phyloP scores from a whole-genome alignment of 2,113 vertebrate genomes.

The Misgurnus mizolepis region DNA sequence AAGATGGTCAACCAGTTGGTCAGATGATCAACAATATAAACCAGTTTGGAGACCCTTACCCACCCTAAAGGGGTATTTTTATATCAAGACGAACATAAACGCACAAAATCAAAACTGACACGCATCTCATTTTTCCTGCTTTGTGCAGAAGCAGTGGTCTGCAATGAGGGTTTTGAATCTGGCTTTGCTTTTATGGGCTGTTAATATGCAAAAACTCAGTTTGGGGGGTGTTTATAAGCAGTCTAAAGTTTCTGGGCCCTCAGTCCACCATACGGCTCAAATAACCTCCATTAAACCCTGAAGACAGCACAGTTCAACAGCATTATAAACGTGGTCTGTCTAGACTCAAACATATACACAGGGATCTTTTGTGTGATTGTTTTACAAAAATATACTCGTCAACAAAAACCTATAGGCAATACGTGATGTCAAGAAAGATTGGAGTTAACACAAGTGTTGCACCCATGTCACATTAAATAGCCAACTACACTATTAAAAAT shows the following conservation, averaged over 20 bases:
- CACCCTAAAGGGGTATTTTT: too few species aligned
- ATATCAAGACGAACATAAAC: too few species aligned
- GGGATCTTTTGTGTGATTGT: constrained; percentile 3
- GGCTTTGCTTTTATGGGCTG: neutral
- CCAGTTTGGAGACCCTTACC: too few species aligned
- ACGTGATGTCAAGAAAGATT: neutral
- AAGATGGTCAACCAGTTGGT: too few species aligned
- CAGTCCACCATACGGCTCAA: neutral
- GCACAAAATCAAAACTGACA: too few species aligned
- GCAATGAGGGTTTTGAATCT: neutral
- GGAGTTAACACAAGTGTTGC: neutral
- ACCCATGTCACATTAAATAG: neutral
- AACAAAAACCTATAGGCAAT: neutral
- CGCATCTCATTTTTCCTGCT: too few species aligned
- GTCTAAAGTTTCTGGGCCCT: constrained; percentile 29
- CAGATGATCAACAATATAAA: too few species aligned
- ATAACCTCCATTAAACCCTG: neutral
- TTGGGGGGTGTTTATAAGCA: neutral
- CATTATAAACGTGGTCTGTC: constrained; percentile 37
- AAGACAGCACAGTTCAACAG: constrained; percentile 25
- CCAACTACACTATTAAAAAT: neutral
- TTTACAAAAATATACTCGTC: neutral
- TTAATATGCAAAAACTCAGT: neutral
- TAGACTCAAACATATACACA: constrained; percentile 29
- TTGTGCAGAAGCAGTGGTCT: neutral